Conservation (phyloP, 2,797 vertebrate species). For the Gastrophryne carolinensis region DNA sequence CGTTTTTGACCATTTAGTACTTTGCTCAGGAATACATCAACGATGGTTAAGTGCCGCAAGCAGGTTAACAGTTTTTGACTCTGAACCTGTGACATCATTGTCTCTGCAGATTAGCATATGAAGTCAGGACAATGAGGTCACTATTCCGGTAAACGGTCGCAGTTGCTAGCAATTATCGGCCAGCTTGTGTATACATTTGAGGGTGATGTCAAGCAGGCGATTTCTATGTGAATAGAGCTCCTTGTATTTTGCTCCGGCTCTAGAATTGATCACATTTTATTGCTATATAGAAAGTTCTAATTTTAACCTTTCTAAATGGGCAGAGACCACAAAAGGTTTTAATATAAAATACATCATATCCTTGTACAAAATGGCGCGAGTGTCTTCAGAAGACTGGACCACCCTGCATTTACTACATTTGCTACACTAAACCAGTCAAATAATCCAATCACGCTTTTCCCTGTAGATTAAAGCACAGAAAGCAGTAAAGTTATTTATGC, state of each 20-base stretch:
- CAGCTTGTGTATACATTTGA: constrained; percentile 23
- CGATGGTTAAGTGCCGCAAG: not conserved
- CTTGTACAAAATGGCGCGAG: too few species aligned
- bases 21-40: not conserved
- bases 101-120: not conserved
- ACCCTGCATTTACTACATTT: too few species aligned
- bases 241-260: not conserved
- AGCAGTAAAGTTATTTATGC: too few species aligned
- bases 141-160: constrained; percentile 6
- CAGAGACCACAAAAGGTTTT: too few species aligned
- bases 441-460: too few species aligned
- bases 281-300: constrained; percentile 18
- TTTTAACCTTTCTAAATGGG: not conserved
- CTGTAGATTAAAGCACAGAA: too few species aligned
- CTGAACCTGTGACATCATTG: constrained; percentile 18
- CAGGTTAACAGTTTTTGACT: not conserved
- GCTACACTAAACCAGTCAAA: too few species aligned
- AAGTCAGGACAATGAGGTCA: constrained; percentile 15
- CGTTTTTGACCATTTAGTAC: not conserved
- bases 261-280: not conserved
- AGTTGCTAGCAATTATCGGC: constrained; percentile 32
- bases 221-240: not conserved
- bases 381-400: too few species aligned
- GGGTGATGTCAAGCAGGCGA: constrained; percentile 24
- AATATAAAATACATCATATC: too few species aligned